Evolutionary conservation across 2,113 vertebrate species (phyloP).

Genomic region (Phyllostomus hastatus): DNA sequence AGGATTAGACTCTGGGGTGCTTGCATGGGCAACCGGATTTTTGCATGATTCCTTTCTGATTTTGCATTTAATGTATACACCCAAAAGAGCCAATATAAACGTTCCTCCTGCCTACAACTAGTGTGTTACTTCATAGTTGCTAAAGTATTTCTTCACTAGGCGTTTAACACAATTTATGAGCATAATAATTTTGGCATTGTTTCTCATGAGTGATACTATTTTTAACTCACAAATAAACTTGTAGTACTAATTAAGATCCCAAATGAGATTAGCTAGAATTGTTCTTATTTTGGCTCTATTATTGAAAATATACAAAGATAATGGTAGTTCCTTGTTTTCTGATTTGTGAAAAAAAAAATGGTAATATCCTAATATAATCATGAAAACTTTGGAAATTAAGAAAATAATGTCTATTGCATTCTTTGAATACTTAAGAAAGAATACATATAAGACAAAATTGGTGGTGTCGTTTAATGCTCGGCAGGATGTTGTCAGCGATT

Average conservation of each 20-base stretch:
- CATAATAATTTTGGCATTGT: constrained; percentile 72
- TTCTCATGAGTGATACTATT: constrained; percentile 69
- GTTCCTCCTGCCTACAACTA: constrained; percentile 72
- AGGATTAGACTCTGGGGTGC: constrained; percentile 77
- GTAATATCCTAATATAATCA: constrained; percentile 63
- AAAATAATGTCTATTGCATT: constrained; percentile 70
- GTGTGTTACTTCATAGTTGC: constrained; percentile 69
- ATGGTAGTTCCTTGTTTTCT: constrained; percentile 68
- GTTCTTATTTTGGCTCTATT: constrained; percentile 68
- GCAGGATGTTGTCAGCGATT: constrained; percentile 67
- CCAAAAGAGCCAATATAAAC: constrained; percentile 71
- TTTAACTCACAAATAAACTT: constrained; percentile 71
- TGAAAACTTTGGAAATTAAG: constrained; percentile 59
- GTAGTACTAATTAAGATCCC: constrained; percentile 70
- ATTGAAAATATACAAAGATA: constrained; percentile 64
- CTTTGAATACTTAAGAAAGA: constrained; percentile 64
- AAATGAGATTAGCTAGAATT: constrained; percentile 71
- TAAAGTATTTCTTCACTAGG: constrained; percentile 70
- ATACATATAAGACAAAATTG: constrained; percentile 61
- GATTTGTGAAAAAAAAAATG: constrained; percentile 63
- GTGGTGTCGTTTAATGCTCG: constrained; percentile 63
- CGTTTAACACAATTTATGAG: constrained; percentile 68
- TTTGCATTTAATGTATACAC: constrained; percentile 75
- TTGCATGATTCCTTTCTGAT: constrained; percentile 76
- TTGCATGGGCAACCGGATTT: constrained; percentile 75